A percentile compares a stretch with the other conserved stretches of the same genome.
Evolutionary conservation across 1,140 invertebrate species (phyloP).

Genomic region (Amphibalanus amphitrite): DNA sequence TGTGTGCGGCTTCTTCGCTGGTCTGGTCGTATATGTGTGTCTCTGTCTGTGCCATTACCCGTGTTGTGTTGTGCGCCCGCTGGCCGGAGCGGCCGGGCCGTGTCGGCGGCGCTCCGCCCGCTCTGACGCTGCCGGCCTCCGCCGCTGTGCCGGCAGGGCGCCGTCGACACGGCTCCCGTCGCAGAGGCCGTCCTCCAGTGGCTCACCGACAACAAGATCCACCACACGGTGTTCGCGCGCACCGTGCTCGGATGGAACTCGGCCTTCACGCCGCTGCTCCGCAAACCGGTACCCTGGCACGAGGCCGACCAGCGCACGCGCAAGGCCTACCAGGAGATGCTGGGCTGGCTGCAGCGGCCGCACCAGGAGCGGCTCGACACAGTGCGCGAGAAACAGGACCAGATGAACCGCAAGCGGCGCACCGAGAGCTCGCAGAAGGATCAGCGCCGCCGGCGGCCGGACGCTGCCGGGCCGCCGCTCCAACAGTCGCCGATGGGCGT

Average conservation of each 20-base stretch:
- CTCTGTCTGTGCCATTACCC: too few relatives aligned
- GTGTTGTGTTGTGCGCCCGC: too few relatives aligned
- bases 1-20: too few relatives aligned
- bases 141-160: not conserved
- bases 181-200: not conserved
- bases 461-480: not conserved
- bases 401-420: conserved; percentile 1
- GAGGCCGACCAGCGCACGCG: not conserved
- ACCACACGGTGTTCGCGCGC: conserved; percentile 5
- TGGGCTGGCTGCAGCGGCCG: not conserved
- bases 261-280: not conserved
- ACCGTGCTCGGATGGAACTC: conserved; percentile 1
- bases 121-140: too few relatives aligned
- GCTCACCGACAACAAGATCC: conserved; percentile 4
- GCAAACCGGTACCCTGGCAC: not conserved
- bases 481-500: not conserved
- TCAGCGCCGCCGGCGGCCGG: not conserved
- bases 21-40: too few relatives aligned
- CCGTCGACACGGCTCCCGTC: not conserved
- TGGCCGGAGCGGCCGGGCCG: too few relatives aligned
- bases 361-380: not conserved
- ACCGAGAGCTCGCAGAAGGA: not conserved
- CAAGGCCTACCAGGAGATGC: not conserved
- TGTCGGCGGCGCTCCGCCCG: too few relatives aligned
- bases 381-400: not conserved